Conservation (phyloP, 2,113 vertebrate species). For the Microtus richardsoni region DNA sequence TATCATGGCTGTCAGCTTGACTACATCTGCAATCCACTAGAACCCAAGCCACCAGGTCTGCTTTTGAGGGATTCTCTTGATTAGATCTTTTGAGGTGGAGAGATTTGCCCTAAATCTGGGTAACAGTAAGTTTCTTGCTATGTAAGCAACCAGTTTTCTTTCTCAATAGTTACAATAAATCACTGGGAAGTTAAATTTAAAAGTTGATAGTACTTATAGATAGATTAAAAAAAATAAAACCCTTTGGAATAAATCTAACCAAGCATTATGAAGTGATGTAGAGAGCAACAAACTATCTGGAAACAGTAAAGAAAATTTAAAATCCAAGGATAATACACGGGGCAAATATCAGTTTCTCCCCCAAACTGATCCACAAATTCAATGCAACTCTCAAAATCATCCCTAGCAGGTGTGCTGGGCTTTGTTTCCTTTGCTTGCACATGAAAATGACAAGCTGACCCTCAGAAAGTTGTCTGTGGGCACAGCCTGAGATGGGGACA, state of each 20-base stretch:
- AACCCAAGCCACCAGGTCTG: not conserved
- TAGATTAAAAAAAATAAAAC: not conserved
- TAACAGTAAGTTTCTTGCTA: not conserved
- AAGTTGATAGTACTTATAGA: not conserved
- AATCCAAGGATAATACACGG: not conserved
- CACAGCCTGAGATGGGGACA: not conserved
- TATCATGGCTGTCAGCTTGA: not conserved
- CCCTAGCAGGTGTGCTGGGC: not conserved
- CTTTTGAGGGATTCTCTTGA: not conserved
- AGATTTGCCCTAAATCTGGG: not conserved
- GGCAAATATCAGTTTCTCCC: not conserved
- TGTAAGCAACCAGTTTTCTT: not conserved
- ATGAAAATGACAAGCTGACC: not conserved
- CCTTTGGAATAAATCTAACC: not conserved
- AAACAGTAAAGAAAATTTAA: not conserved
- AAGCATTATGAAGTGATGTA: not conserved
- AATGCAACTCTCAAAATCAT: not conserved
- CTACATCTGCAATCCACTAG: not conserved
- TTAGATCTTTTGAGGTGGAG: not conserved
- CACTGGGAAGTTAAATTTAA: slow-evolving; percentile 14
- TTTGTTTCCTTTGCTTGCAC: not conserved
- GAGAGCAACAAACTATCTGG: not conserved
- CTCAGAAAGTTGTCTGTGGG: not conserved
- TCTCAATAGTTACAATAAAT: not conserved
- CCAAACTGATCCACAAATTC: not conserved